Conservation (phyloP, 2,113 vertebrate species). For the Pluvialis apricaria region DNA sequence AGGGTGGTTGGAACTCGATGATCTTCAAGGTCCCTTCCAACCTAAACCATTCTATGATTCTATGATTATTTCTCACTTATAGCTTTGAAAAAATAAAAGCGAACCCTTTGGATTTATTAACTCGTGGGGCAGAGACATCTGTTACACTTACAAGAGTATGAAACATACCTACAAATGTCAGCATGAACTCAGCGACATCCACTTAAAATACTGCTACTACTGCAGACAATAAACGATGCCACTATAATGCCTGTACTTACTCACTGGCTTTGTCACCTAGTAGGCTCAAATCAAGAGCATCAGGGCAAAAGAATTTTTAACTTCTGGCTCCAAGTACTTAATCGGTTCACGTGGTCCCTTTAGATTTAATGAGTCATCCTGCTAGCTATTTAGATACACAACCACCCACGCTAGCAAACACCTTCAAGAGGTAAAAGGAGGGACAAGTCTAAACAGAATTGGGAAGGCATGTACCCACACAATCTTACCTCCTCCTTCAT, state of each 20-base stretch:
- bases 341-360: not conserved
- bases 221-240: not conserved
- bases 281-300: not conserved
- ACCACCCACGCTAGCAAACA: not conserved
- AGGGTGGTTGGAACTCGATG: too few relatives aligned
- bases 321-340: not conserved
- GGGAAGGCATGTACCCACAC: not conserved
- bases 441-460: not conserved
- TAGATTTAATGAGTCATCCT: not conserved
- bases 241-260: fast-evolving
- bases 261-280: not conserved
- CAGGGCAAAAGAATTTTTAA: not conserved
- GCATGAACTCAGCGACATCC: not conserved
- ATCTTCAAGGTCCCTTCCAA: too few relatives aligned
- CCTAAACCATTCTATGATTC: too few relatives aligned
- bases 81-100: not conserved
- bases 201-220: not conserved
- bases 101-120: not conserved
- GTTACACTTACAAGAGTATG: not conserved
- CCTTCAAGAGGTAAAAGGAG: not conserved
- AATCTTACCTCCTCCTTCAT: not conserved
- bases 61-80: not conserved
- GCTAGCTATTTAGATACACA: not conserved
- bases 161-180: not conserved
- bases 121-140: not conserved